Conservation (phyloP, 2,797 vertebrate species). For the Rhyacichthys aspro region DNA sequence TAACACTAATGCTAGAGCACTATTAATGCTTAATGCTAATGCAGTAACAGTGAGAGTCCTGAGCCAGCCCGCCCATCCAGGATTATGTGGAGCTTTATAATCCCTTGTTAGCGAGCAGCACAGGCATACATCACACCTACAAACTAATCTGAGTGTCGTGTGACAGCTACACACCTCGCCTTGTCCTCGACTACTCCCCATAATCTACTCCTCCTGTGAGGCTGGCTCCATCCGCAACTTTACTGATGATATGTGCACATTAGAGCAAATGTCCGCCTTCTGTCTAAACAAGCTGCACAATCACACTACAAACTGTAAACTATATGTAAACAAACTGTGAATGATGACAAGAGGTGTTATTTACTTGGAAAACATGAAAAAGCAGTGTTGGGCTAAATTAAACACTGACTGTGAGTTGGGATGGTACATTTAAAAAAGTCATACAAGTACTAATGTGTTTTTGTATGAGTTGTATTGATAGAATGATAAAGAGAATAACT, state of each 20-base stretch:
- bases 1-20: conserved; percentile 71
- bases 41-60: conserved; percentile 74
- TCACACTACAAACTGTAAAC: conserved; percentile 11
- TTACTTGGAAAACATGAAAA: not conserved
- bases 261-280: conserved; percentile 7
- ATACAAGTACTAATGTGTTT: too few relatives aligned
- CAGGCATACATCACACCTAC: conserved; percentile 73
- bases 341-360: not conserved
- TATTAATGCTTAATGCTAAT: conserved; percentile 76
- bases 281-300: conserved; percentile 21
- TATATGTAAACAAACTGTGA: not conserved
- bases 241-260: conserved; percentile 27
- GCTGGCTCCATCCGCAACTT: conserved; percentile 30
- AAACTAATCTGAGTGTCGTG: conserved; percentile 64
- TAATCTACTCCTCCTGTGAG: conserved; percentile 68
- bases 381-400: too few relatives aligned
- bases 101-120: conserved; percentile 75
- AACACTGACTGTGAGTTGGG: too few relatives aligned
- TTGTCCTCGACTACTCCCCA: conserved; percentile 66
- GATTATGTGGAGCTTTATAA: conserved; percentile 75
- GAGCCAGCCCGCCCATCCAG: conserved; percentile 74
- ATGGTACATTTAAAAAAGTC: too few relatives aligned
- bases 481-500: too few relatives aligned
- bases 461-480: too few relatives aligned
- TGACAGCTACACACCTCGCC: conserved; percentile 70